phyloP scores from a whole-genome alignment of 92 coral and sea anemone genomes.

The Nematostella vectensis region DNA sequence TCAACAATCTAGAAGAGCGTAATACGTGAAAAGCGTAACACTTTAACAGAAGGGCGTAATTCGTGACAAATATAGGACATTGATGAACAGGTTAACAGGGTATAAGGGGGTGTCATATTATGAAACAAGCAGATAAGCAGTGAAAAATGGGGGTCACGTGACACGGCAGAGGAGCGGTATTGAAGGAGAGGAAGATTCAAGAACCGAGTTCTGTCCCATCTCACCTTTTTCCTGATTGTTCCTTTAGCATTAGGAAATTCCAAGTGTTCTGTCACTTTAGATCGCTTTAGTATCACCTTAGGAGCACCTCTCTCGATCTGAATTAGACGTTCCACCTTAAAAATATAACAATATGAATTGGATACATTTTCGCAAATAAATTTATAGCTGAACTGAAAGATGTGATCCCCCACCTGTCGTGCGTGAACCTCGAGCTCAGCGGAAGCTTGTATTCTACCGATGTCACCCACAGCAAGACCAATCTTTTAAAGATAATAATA shows the following conservation, averaged over 20 bases:
- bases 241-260: slow-evolving; percentile 19
- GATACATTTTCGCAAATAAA: too few relatives aligned
- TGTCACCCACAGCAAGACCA: slow-evolving; percentile 35
- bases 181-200: not conserved
- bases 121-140: not conserved
- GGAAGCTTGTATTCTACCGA: slow-evolving; percentile 21
- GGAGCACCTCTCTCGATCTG: slow-evolving; percentile 38
- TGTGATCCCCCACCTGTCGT: too few relatives aligned
- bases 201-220: not conserved
- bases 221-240: slow-evolving; percentile 17
- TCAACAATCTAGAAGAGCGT: slow-evolving; percentile 16
- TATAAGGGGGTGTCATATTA: too few relatives aligned
- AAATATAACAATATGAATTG: not conserved
- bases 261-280: slow-evolving; percentile 12
- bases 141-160: not conserved
- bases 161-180: not conserved
- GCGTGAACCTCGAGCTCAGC: slow-evolving; percentile 32
- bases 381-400: too few relatives aligned
- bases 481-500: slow-evolving; percentile 5
- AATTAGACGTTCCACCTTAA: slow-evolving; percentile 25
- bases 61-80: too few relatives aligned
- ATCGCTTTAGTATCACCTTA: slow-evolving; percentile 16
- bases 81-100: too few relatives aligned
- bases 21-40: too few relatives aligned
- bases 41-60: too few relatives aligned